These are phyloP conservation scores for Cecropterus lyciades DNA, from an alignment of 1,140 invertebrate species.

Conservation along the genomic window DNA sequence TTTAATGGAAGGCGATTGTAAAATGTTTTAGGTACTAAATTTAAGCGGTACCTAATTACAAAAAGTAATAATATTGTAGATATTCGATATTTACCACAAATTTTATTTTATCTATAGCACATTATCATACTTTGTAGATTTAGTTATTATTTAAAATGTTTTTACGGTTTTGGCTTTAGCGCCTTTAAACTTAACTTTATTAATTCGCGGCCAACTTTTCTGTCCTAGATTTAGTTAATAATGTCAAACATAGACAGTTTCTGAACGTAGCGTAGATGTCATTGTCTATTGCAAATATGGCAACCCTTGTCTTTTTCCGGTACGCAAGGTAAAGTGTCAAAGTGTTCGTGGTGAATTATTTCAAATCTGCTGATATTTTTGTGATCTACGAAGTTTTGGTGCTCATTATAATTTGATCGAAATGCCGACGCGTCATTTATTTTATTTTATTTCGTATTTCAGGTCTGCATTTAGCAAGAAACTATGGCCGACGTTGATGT, in stretches of 20 bases:
- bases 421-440: conserved; percentile 51
- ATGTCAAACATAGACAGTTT: not conserved
- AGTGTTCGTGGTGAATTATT: conserved; percentile 58
- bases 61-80: too few relatives aligned
- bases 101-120: too few relatives aligned
- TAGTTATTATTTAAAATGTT: too few relatives aligned
- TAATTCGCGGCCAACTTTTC: too few relatives aligned
- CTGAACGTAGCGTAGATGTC: conserved; percentile 4
- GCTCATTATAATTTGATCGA: conserved; percentile 37
- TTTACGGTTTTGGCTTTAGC: too few relatives aligned
- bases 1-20: too few relatives aligned
- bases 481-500: conserved; percentile 81
- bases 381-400: conserved; percentile 56
- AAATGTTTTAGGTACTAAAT: too few relatives aligned
- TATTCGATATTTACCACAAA: too few relatives aligned
- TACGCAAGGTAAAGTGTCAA: conserved; percentile 82
- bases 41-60: too few relatives aligned
- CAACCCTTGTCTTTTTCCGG: conserved; percentile 76
- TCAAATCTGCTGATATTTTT: conserved; percentile 65
- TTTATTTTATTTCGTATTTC: conserved; percentile 69
- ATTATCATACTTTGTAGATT: too few relatives aligned
- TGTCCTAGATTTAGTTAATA: too few relatives aligned
- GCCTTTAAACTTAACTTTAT: too few relatives aligned
- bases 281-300: conserved; percentile 41
- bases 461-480: conserved; percentile 62